A percentile compares a stretch with the other conserved stretches of the same genome.
Conservation (phyloP, 1,140 invertebrate species). For the Pogonus chalceus region DNA sequence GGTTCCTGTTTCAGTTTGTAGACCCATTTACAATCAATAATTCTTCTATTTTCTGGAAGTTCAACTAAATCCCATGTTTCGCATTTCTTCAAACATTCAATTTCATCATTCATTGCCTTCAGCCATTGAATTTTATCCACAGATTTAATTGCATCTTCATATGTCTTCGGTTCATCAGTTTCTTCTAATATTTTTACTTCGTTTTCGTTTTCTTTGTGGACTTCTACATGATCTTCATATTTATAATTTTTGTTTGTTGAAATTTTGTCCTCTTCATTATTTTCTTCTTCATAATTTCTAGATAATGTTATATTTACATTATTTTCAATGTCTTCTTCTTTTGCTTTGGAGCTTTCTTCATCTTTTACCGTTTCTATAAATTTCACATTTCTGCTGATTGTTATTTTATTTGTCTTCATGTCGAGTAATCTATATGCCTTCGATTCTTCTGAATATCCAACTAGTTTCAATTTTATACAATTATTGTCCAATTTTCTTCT, state of each 20-base stretch:
- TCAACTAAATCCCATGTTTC: conserved; percentile 9
- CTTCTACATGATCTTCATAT: too few relatives aligned
- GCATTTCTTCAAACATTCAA: conserved; percentile 11
- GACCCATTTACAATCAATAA: conserved; percentile 14
- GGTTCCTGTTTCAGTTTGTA: conserved; percentile 13
- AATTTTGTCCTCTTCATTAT: too few relatives aligned
- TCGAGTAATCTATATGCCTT: background rate
- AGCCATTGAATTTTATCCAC: conserved; percentile 7
- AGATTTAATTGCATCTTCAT: conserved; percentile 7
- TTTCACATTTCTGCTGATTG: background rate
- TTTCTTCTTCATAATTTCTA: too few relatives aligned
- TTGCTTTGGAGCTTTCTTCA: background rate
- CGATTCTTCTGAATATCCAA: too few relatives aligned
- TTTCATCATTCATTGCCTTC: conserved; percentile 13
- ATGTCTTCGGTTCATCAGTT: conserved; percentile 10
- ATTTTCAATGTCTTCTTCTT: too few relatives aligned
- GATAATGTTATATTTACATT: too few relatives aligned
- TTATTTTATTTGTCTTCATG: background rate
- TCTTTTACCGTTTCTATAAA: background rate
- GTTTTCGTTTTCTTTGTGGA: too few relatives aligned
- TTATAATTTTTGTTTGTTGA: too few relatives aligned
- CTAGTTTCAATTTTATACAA: too few relatives aligned
- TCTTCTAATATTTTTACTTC: too few relatives aligned
- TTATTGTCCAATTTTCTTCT: too few relatives aligned
- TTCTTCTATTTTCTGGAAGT: background rate